Percentiles rank a stretch among this genome's conserved stretches.
Evolutionary conservation across 2,888 invertebrate genomes (phyloP).

Genomic region (Therioaphis trifolii): DNA sequence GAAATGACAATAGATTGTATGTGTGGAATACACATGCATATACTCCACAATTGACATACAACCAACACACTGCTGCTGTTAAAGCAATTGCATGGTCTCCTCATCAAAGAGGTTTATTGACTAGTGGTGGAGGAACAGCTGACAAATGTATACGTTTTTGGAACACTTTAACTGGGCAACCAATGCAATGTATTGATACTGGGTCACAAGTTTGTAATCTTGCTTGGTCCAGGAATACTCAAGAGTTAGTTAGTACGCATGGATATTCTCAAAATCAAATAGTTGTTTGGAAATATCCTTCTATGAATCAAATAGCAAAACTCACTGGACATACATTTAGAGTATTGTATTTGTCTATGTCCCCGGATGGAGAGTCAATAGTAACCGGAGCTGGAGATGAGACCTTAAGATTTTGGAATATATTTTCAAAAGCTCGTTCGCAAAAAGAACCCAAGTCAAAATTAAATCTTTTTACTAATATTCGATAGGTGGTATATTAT

Average conservation of each 20-base stretch:
- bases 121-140: slow-evolving; percentile 99
- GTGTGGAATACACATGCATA: slow-evolving; percentile 91
- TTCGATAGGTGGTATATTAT: slow-evolving; percentile 54
- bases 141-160: slow-evolving; percentile 97
- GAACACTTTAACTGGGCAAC: slow-evolving; percentile 98
- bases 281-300: slow-evolving; percentile 98
- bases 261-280: slow-evolving; percentile 99
- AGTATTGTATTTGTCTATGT: slow-evolving; percentile 94
- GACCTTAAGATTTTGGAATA: slow-evolving; percentile 98
- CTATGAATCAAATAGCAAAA: slow-evolving; percentile 90
- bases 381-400: slow-evolving; percentile 99
- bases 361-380: slow-evolving; percentile 98
- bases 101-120: slow-evolving; percentile 95
- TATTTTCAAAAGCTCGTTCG: slow-evolving; percentile 83
- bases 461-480: slow-evolving; percentile 64
- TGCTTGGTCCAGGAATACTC: slow-evolving; percentile 98
- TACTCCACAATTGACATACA: slow-evolving; percentile 93
- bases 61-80: slow-evolving; percentile 95
- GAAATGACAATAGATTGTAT: slow-evolving; percentile 95
- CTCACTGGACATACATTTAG: slow-evolving; percentile 96
- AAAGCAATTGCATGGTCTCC: slow-evolving; percentile 99
- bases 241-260: slow-evolving; percentile 94
- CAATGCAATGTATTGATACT: slow-evolving; percentile 98
- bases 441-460: slow-evolving; percentile 65
- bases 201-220: slow-evolving; percentile 92